Evolutionary conservation across 1,140 invertebrate species (phyloP).

Genomic region (Phthorimaea operculella): DNA sequence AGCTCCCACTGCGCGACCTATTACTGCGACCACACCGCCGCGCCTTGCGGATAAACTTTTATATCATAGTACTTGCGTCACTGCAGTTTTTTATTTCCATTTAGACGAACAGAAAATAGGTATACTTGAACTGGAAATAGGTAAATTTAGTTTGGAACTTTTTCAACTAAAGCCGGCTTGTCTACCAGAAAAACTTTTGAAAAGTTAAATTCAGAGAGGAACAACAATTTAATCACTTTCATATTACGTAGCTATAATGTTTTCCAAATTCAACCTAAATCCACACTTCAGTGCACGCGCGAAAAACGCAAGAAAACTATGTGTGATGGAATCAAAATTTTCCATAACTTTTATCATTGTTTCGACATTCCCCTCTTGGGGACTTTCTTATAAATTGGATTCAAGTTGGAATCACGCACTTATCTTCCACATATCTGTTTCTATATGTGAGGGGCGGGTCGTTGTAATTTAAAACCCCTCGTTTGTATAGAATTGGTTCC

Average conservation of each 20-base stretch:
- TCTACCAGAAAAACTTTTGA: no score
- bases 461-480: not conserved
- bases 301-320: not conserved
- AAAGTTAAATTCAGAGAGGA: no score
- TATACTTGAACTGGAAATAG: no score
- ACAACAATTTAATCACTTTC: not conserved
- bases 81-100: no score
- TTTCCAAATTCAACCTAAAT: no score
- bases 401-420: slow-evolving; percentile 48
- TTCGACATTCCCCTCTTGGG: slow-evolving; percentile 50
- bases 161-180: no score
- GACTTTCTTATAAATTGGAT: slow-evolving; percentile 62
- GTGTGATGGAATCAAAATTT: slow-evolving; percentile 29
- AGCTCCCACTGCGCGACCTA: slow-evolving; percentile 1
- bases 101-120: no score
- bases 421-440: slow-evolving; percentile 26
- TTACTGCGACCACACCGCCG: no score
- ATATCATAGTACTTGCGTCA: no score
- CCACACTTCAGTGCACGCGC: not conserved
- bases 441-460: slow-evolving; percentile 8
- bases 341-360: slow-evolving; percentile 53
- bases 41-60: no score
- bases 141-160: no score
- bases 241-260: not conserved
- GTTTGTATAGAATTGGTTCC: not conserved